Percentiles rank a stretch among this genome's conserved stretches.
These are phyloP conservation scores for Drosophila mimetica DNA, from an alignment of 2,888 invertebrate species.

Conservation along the genomic window DNA sequence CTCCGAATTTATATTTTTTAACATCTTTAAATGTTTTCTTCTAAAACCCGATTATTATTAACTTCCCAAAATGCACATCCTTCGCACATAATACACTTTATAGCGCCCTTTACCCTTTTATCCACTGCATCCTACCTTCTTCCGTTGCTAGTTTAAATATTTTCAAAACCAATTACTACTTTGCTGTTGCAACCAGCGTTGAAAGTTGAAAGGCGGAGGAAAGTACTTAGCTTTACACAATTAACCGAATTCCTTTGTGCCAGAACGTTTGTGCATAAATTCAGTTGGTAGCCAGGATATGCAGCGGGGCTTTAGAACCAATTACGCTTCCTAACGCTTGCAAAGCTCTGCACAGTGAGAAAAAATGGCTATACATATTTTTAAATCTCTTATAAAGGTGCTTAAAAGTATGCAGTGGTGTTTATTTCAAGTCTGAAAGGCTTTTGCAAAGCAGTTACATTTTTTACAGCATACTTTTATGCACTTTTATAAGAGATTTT, in stretches of 20 bases:
- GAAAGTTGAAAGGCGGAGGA: not conserved
- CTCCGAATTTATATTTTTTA: too few species aligned
- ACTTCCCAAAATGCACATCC: not conserved
- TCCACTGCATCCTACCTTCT: not conserved
- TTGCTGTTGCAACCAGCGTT: not conserved
- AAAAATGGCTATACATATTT: not conserved
- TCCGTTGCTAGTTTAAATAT: not conserved
- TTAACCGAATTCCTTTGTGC: not conserved
- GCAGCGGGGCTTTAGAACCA: not conserved
- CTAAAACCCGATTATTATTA: too few species aligned
- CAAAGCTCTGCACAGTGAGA: not conserved
- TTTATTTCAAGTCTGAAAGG: not conserved
- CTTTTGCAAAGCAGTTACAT: too few species aligned
- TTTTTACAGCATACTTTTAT: not conserved
- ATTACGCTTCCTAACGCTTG: not conserved
- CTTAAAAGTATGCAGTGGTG: not conserved
- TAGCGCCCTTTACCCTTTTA: not conserved
- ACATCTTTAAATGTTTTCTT: too few species aligned
- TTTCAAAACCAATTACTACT: not conserved
- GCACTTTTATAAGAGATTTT: not conserved
- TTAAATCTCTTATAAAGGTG: not conserved
- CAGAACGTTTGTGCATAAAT: slow-evolving; percentile 5
- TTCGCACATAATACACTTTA: not conserved
- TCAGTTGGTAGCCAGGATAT: slow-evolving; percentile 1
- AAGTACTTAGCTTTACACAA: not conserved